These are phyloP conservation scores for Sthenelais limicola DNA, from an alignment of 2,888 invertebrate genomes.

Conservation along the genomic window DNA sequence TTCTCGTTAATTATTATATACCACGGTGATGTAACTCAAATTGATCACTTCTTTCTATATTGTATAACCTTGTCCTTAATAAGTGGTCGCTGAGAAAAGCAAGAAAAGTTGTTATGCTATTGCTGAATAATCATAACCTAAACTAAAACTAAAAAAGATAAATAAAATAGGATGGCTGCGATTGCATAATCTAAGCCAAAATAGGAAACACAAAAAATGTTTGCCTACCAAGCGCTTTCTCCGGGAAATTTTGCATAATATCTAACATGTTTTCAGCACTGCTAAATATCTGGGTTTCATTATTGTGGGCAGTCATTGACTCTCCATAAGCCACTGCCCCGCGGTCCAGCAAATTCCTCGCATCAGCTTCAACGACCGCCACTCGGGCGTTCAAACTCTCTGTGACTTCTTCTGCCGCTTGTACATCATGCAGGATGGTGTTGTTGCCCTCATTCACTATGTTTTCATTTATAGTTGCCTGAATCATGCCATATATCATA, in stretches of 20 bases:
- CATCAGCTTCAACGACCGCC: background rate
- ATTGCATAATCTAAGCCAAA: too few relatives aligned
- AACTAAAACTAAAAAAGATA: too few relatives aligned
- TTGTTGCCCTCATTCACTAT: background rate
- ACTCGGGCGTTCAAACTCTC: background rate
- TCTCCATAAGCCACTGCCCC: background rate
- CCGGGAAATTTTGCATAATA: conserved; percentile 48
- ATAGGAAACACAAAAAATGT: too few relatives aligned
- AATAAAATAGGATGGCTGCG: too few relatives aligned
- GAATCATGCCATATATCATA: too few relatives aligned
- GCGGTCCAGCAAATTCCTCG: background rate
- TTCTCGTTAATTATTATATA: too few relatives aligned
- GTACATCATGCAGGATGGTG: background rate
- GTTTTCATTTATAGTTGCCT: background rate
- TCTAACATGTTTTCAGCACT: conserved; percentile 48
- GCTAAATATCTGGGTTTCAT: conserved; percentile 5
- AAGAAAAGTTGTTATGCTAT: too few relatives aligned
- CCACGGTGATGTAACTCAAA: too few relatives aligned
- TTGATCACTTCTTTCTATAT: too few relatives aligned
- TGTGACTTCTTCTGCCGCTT: background rate
- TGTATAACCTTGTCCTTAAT: too few relatives aligned
- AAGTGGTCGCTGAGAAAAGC: too few relatives aligned
- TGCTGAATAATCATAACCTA: too few relatives aligned
- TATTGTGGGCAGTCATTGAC: background rate
- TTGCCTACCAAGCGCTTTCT: background rate